Percentiles rank a stretch among this genome's conserved stretches.
Conservation (phyloP, 2,888 invertebrate genomes). For the Platycheirus rosarum region DNA sequence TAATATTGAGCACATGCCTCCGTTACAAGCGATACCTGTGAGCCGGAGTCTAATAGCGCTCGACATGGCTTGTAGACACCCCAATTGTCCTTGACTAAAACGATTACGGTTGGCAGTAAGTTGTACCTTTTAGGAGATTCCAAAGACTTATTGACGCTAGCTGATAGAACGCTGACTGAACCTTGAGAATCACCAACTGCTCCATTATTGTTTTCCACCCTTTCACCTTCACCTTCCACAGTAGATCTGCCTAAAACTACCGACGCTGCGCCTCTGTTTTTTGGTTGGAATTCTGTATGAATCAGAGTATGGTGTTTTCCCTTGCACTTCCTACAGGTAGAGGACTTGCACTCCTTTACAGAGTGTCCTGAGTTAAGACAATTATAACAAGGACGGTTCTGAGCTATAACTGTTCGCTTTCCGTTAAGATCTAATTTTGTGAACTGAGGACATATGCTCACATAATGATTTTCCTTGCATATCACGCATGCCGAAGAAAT, state of each 20-base stretch:
- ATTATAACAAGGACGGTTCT: neutral
- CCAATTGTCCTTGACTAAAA: slow-evolving; percentile 18
- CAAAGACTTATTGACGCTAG: neutral
- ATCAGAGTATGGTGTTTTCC: slow-evolving; percentile 6
- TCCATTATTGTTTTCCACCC: too few species aligned
- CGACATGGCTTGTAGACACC: slow-evolving; percentile 17
- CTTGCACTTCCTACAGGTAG: slow-evolving; percentile 9
- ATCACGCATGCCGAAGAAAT: neutral
- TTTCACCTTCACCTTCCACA: neutral
- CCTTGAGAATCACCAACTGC: neutral
- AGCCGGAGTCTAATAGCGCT: slow-evolving; percentile 24
- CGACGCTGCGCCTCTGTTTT: too few species aligned
- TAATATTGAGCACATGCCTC: slow-evolving; percentile 30
- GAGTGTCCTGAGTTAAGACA: slow-evolving; percentile 10
- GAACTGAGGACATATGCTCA: neutral
- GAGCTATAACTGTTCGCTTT: neutral
- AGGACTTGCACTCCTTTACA: neutral
- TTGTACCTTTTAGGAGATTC: neutral
- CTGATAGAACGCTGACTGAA: neutral
- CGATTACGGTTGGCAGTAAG: slow-evolving; percentile 15
- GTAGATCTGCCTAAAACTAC: too few species aligned
- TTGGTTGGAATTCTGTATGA: neutral
- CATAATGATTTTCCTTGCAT: neutral
- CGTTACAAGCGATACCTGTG: slow-evolving; percentile 32
- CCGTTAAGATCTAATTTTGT: neutral